Conservation (phyloP, 2,888 invertebrate genomes). For the Malthinus seriepunctatus region DNA sequence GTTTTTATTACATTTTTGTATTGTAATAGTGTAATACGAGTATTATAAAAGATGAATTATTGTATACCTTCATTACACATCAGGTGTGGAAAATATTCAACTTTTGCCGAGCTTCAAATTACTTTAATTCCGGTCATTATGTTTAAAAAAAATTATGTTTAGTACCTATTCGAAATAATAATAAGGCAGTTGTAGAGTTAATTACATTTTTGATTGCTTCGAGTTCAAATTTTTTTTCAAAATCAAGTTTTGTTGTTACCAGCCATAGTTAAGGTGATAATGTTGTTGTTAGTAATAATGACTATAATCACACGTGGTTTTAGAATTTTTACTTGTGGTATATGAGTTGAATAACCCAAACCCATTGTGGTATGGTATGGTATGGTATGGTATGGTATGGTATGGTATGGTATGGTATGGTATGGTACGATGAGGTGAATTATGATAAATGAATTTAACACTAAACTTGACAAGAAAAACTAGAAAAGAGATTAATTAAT, state of each 20-base stretch:
- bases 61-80: not conserved
- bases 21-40: conserved; percentile 9
- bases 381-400: too few species aligned
- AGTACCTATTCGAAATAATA: not conserved
- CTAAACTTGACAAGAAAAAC: conserved; percentile 1
- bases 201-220: conserved; percentile 8
- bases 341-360: conserved; percentile 13
- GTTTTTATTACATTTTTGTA: conserved; percentile 4
- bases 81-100: conserved; percentile 4
- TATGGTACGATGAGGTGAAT: conserved; percentile 7
- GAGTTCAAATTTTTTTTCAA: not conserved
- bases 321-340: not conserved
- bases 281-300: conserved; percentile 5
- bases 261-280: conserved; percentile 5
- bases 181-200: not conserved
- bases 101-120: not conserved
- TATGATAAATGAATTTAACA: conserved; percentile 10
- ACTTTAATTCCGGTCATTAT: conserved; percentile 2
- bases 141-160: not conserved
- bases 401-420: too few species aligned
- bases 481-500: conserved; percentile 8
- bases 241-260: not conserved
- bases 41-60: conserved; percentile 2
- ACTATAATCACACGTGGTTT: not conserved
- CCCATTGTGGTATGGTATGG: conserved; percentile 3